These are phyloP conservation scores for Disparrhopalites patrizii DNA, from an alignment of 2,888 invertebrate genomes.

Conservation along the genomic window DNA sequence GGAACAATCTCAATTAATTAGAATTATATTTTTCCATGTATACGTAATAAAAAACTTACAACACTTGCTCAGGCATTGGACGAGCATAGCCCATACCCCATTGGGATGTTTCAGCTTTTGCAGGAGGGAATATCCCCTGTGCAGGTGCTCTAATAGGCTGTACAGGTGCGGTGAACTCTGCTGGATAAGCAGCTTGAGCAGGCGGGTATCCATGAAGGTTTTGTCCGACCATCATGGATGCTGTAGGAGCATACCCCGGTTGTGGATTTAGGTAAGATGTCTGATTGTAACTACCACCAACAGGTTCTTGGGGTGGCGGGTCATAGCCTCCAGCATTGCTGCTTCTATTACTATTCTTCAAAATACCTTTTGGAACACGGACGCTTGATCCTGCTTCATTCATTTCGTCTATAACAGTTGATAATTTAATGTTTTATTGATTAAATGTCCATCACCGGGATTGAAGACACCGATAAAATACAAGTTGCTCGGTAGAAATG, in stretches of 20 bases:
- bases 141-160: background rate
- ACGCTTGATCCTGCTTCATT: background rate
- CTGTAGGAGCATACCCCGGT: background rate
- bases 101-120: background rate
- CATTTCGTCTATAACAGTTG: too few relatives aligned
- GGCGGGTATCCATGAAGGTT: slow-evolving; percentile 2
- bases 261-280: background rate
- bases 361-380: slow-evolving; percentile 4
- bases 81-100: slow-evolving; percentile 5
- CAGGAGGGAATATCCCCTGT: background rate
- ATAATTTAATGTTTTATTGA: too few relatives aligned
- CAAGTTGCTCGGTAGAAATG: too few relatives aligned
- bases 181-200: background rate
- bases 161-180: background rate
- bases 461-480: too few relatives aligned
- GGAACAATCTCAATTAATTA: background rate
- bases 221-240: background rate
- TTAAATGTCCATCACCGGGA: too few relatives aligned
- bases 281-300: background rate
- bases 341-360: slow-evolving; percentile 1
- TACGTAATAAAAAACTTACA: slow-evolving; percentile 2
- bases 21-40: too few relatives aligned
- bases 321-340: background rate
- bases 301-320: background rate
- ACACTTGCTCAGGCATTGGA: background rate